Evolutionary conservation across 2,888 invertebrate species (phyloP), one percentile per base, ranked within the genome.

Genomic region (Papilio gigon): DNA sequence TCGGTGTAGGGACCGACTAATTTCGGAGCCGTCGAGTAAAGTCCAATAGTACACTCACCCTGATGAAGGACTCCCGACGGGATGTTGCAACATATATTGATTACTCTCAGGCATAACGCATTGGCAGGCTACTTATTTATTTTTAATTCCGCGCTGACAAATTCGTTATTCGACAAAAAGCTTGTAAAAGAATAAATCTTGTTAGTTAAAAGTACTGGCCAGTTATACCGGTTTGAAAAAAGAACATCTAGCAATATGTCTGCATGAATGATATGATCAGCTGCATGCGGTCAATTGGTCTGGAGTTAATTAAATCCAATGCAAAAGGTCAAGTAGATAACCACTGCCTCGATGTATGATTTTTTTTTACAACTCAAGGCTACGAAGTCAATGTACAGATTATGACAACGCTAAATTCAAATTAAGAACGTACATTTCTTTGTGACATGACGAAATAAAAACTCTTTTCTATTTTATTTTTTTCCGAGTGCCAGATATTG

Each of bases 291-390:
- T 70, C 69, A 73, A 74, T 75, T 74, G 71, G 70, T 60, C 68
- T 73, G 69, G 67, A 71, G 63, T 65, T 73, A 71, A 71, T 66
- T 67, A 64, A 72, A 74, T 75, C 69, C 74, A 72, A 71, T 73
- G 74, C 67, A 71, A 72, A 70, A 72, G 72, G 76, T 72, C 72
- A 71, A 72, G 71, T 58, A 65, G 71, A 74, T 74, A 72, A 72
- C 72, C 66, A 63, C 35, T 37, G 64, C 65, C 70, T 59, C 61
- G 61, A 69, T 70, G 70, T 68, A 58, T 69, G 59, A 68, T 65
- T 58, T 65, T 65, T 65, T 61, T 62, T 65, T 60, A 9, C 4
- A 56, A 44, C 8, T 56, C 56, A 67, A 60, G 60, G 56, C 33
- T 56, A 68, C 5, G 9, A 11, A 42, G 53, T 42, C 37, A 61